Evolutionary conservation across 2,113 vertebrate species (phyloP).

Genomic region (Triplophysa siluroides): DNA sequence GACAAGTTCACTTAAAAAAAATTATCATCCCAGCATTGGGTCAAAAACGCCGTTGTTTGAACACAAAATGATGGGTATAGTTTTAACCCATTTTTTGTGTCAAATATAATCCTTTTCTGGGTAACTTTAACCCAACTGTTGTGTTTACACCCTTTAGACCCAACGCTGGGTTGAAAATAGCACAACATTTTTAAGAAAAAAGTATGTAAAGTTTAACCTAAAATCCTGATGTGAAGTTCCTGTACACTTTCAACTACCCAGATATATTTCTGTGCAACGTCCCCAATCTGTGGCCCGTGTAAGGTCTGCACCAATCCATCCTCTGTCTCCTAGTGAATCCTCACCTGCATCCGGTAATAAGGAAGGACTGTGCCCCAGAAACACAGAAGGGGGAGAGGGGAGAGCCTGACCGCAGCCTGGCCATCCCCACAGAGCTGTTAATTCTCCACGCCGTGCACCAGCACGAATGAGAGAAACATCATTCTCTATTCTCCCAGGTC

Average conservation of each 20-base stretch:
- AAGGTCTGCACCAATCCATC: slow-evolving; percentile 2
- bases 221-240: too few species aligned
- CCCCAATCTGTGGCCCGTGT: neutral
- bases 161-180: too few species aligned
- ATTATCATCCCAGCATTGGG: too few species aligned
- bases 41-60: too few species aligned
- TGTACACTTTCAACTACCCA: neutral
- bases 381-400: slow-evolving; percentile 22
- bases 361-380: slow-evolving; percentile 52
- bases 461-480: slow-evolving; percentile 60
- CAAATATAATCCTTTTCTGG: too few species aligned
- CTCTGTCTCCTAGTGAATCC: slow-evolving; percentile 25
- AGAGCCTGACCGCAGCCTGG: slow-evolving; percentile 46
- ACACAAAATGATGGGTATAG: too few species aligned
- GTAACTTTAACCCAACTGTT: too few species aligned
- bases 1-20: too few species aligned
- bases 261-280: neutral
- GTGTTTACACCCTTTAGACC: too few species aligned
- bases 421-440: slow-evolving; percentile 64
- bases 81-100: too few species aligned
- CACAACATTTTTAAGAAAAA: too few species aligned
- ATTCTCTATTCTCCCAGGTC: slow-evolving; percentile 81
- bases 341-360: slow-evolving; percentile 40
- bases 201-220: neutral
- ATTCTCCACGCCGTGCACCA: slow-evolving; percentile 48